Percentiles rank a stretch among this genome's conserved stretches.
These are phyloP conservation scores for Ambastaia sidthimunki DNA, from an alignment of 2,797 vertebrate genomes.

Conservation along the genomic window DNA sequence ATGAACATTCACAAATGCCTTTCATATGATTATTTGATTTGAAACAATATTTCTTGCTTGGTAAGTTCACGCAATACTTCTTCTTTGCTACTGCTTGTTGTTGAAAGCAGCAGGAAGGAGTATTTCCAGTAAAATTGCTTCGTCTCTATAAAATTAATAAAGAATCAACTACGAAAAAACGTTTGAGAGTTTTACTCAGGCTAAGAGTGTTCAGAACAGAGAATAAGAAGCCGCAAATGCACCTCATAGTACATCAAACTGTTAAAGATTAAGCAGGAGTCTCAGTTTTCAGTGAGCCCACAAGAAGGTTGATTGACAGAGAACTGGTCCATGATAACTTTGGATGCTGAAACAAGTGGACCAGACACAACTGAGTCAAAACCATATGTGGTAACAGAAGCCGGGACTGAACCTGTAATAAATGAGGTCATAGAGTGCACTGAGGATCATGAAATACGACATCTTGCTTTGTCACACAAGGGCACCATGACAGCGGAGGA, in stretches of 20 bases:
- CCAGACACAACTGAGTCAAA: background rate
- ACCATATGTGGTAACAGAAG: conserved; percentile 14
- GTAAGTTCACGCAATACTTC: too few relatives aligned
- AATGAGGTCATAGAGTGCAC: conserved; percentile 28
- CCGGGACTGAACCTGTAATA: background rate
- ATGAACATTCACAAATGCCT: too few relatives aligned
- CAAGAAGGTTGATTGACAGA: background rate
- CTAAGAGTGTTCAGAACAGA: background rate
- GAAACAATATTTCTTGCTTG: too few relatives aligned
- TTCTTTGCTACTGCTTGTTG: conserved; percentile 83
- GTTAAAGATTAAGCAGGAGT: background rate
- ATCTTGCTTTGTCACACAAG: background rate
- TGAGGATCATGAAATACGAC: background rate
- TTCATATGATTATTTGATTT: background rate
- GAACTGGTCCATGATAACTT: background rate
- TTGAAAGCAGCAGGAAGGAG: conserved; percentile 73
- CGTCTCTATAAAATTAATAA: conserved; percentile 73
- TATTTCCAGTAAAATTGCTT: conserved; percentile 50
- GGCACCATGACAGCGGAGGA: conserved; percentile 42
- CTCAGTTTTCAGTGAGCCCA: background rate
- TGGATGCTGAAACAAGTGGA: background rate
- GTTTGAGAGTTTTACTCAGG: background rate
- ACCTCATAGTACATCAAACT: background rate
- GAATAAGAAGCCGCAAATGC: background rate
- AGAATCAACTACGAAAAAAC: background rate